phyloP scores from a whole-genome alignment of 2,797 vertebrate species.

The Dromococcyx pavoninus region DNA sequence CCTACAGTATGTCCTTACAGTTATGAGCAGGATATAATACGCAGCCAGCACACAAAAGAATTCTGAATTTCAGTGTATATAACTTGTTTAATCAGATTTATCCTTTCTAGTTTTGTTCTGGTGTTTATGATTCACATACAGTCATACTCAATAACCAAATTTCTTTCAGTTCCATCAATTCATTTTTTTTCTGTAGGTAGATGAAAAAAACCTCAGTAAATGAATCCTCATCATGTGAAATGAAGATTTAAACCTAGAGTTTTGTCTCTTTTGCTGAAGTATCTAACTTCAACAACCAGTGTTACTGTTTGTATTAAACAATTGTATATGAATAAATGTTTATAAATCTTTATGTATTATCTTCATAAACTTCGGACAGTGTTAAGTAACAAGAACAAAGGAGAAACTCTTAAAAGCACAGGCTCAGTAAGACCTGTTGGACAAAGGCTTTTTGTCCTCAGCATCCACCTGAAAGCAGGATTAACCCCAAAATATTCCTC shows the following conservation, averaged over 20 bases:
- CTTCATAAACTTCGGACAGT: not conserved
- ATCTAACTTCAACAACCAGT: not conserved
- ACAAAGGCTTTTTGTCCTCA: not conserved
- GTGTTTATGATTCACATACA: not conserved
- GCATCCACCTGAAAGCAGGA: not conserved
- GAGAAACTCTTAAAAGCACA: not conserved
- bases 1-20: not conserved
- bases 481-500: not conserved
- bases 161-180: not conserved
- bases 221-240: not conserved
- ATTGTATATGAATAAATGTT: not conserved
- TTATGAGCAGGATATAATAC: not conserved
- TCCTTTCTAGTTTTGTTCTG: not conserved
- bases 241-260: not conserved
- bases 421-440: not conserved
- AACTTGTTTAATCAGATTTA: not conserved
- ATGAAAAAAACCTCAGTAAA: not conserved
- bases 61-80: not conserved
- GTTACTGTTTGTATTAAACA: not conserved
- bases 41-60: not conserved
- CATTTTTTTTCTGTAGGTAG: not conserved
- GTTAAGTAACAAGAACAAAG: not conserved
- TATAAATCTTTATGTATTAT: not conserved
- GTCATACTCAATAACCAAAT: not conserved
- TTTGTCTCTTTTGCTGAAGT: not conserved